These are phyloP conservation scores for Dicyrtomina minuta DNA, from an alignment of 2,888 invertebrate species.

Conservation along the genomic window DNA sequence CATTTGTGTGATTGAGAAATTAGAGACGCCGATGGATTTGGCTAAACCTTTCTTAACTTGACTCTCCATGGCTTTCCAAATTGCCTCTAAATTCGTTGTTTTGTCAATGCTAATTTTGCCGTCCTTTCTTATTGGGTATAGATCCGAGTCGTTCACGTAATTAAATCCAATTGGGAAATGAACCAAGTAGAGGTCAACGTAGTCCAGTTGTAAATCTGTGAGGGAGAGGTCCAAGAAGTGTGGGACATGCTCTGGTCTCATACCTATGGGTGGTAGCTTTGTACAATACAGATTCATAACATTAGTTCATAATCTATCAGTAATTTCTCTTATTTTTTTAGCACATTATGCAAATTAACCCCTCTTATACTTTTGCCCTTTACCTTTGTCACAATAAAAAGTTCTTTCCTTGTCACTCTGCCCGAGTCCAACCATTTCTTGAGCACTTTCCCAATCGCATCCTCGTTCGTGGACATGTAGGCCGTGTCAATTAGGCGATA, in stretches of 20 bases:
- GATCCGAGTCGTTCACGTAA: conserved; percentile 38
- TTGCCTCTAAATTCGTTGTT: conserved; percentile 64
- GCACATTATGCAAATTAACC: neutral
- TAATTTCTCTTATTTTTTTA: neutral
- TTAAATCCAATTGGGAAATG: conserved; percentile 70
- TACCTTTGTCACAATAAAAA: conserved; percentile 83
- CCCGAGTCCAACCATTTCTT: conserved; percentile 70
- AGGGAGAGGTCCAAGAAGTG: conserved; percentile 56
- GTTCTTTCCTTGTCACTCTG: conserved; percentile 70
- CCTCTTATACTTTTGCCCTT: too few relatives aligned
- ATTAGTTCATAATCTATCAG: too few relatives aligned
- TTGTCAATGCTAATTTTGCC: conserved; percentile 54
- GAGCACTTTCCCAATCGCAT: conserved; percentile 71
- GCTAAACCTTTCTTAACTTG: conserved; percentile 73
- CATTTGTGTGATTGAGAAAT: conserved; percentile 75
- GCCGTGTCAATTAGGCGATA: conserved; percentile 77
- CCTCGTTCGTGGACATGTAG: conserved; percentile 59
- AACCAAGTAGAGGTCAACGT: conserved; percentile 76
- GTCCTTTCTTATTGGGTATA: conserved; percentile 64
- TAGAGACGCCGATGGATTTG: conserved; percentile 87
- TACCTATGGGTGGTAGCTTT: conserved; percentile 50
- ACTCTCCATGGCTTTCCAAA: conserved; percentile 70
- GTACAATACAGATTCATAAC: too few relatives aligned
- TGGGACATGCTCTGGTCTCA: conserved; percentile 36
- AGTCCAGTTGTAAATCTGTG: conserved; percentile 68